A percentile compares a stretch with the other conserved stretches of the same genome.
Evolutionary conservation across 1,140 invertebrate species (phyloP).

Genomic region (Diachasma alloeum): DNA sequence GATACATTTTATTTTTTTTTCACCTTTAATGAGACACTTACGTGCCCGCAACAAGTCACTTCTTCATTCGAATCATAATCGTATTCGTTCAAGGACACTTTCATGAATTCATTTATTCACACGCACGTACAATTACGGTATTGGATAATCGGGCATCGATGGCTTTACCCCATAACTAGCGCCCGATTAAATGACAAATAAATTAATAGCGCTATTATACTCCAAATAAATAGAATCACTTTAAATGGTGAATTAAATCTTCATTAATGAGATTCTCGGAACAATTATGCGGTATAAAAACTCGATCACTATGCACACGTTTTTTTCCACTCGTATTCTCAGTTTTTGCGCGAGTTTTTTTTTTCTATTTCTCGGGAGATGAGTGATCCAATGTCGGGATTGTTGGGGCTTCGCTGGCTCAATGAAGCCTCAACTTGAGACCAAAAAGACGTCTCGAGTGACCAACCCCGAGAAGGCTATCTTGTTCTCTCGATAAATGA

Average conservation of each 20-base stretch:
- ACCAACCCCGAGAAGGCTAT: slow-evolving; percentile 5
- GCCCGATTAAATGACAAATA: neutral
- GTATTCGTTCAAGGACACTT: slow-evolving; percentile 11
- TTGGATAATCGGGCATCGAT: neutral
- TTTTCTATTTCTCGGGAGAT: neutral
- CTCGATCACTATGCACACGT: neutral
- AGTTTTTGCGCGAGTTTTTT: neutral
- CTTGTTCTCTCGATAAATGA: slow-evolving; percentile 21
- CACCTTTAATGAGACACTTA: neutral
- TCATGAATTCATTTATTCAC: slow-evolving; percentile 21
- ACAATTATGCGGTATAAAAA: neutral
- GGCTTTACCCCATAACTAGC: neutral
- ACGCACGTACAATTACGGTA: slow-evolving; percentile 14
- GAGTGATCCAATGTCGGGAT: neutral
- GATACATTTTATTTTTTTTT: neutral
- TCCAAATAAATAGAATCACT: neutral
- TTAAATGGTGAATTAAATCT: neutral
- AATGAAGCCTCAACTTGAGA: neutral
- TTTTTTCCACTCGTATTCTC: neutral
- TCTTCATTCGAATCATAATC: slow-evolving; percentile 15
- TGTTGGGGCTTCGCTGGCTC: neutral
- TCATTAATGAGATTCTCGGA: neutral
- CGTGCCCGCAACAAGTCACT: neutral
- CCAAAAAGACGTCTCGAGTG: neutral
- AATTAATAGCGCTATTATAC: neutral